Conservation (phyloP, 2,888 invertebrate species). For the Pterostichus madidus region DNA sequence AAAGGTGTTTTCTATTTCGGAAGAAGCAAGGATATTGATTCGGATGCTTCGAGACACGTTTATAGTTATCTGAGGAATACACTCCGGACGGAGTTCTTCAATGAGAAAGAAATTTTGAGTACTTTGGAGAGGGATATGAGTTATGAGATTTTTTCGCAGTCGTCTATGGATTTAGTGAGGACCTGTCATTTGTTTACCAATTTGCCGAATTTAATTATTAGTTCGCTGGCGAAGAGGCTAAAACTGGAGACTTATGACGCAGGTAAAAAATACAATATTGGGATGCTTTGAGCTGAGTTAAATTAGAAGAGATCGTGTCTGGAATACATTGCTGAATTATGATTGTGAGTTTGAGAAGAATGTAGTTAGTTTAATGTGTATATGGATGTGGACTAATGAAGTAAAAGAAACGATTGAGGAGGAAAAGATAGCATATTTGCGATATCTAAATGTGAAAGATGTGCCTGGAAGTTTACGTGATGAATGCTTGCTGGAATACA, state of each 20-base stretch:
- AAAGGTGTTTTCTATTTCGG: background rate
- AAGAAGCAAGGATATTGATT: background rate
- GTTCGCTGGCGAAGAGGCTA: background rate
- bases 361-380: too few species aligned
- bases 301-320: too few species aligned
- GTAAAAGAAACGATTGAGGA: too few species aligned
- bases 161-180: background rate
- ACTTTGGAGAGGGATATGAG: background rate
- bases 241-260: background rate
- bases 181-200: background rate
- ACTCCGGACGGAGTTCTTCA: background rate
- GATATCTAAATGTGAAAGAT: too few species aligned
- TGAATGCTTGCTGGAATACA: too few species aligned
- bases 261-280: background rate
- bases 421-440: too few species aligned
- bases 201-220: background rate
- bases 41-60: background rate
- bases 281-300: too few species aligned
- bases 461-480: too few species aligned
- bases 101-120: background rate
- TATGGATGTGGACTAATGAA: too few species aligned
- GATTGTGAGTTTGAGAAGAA: too few species aligned
- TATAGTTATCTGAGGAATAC: background rate
- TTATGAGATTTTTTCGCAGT: conserved; percentile 8
- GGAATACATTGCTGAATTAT: too few species aligned